Base-by-base conservation (phyloP, 2,113 vertebrate species). In the Chaetorhynchus papuensis region DNA sequence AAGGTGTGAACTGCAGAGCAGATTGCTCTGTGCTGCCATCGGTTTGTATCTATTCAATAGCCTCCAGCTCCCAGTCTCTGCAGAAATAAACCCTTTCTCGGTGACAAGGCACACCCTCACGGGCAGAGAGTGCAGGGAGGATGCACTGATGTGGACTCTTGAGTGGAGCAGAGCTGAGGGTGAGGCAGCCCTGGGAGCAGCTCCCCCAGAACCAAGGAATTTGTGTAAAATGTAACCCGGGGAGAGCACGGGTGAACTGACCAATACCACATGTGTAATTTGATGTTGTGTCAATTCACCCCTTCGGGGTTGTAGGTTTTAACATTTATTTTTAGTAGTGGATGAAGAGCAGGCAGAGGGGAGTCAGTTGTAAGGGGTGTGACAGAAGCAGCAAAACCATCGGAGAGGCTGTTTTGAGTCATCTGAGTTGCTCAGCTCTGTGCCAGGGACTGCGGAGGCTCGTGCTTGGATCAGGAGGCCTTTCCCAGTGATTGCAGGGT, bases 211-310 rank as follows among this genome's bases (percentile, higher is more conserved):
- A 37, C 76, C 49, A 42, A 52, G 37, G 42, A 63, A 10, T 75
- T 44, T 0, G 2, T 65, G 59, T 72, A 11, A 53, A 65, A 15
- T 22, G 8, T n/a, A 57, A 53, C 49, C 33, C 2, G 4, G 37
- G 31, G 49, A 70, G 27, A 28, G 47, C 23, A 22, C 0, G 3
- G 22, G 24, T 53, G 80, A 77, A 1, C 49, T 27, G 37, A 35
- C 57, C 42, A 12, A 6, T 59, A 22, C 26, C 45, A 35, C 20
- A 7, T 0, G 0, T 17, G 42, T 45, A 3, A 45, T 65, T 71
- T n/a, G 50, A 13, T 60, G 52, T 41, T 37, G 42, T 52, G 13
- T 69, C 44, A 57, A 20, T 75, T 83, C 63, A n/a, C 10, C n/a
- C 31, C 26, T 72, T 72, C 0, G 6, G 18, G 31, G 15, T 6